Conservation (phyloP, 1,140 invertebrate genomes). For the Drosophila repleta region DNA sequence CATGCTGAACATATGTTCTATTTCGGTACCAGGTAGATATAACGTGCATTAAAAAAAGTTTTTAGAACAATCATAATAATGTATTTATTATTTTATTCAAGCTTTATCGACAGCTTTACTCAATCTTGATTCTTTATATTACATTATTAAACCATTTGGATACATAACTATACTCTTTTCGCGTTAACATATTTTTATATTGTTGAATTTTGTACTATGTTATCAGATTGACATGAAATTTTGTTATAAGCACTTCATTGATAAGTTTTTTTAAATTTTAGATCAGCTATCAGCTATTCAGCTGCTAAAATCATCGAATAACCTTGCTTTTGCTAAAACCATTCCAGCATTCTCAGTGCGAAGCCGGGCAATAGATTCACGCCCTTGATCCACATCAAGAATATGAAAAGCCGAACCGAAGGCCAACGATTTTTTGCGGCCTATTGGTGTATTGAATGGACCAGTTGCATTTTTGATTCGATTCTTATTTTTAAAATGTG, state of each 20-base stretch:
- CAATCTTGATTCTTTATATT: too few species aligned
- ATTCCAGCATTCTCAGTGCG: constrained; percentile 88
- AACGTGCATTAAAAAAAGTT: too few species aligned
- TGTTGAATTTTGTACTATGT: background rate
- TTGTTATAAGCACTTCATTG: background rate
- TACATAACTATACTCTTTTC: background rate
- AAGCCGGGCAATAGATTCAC: constrained; percentile 87
- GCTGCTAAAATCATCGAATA: constrained; percentile 86
- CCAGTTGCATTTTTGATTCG: background rate
- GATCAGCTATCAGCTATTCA: background rate
- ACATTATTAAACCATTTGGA: background rate
- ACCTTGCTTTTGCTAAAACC: constrained; percentile 87
- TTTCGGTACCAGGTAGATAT: too few species aligned
- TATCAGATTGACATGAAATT: background rate
- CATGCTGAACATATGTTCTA: too few species aligned
- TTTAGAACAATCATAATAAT: too few species aligned
- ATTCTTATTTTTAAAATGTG: constrained; percentile 2
- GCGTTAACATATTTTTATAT: background rate
- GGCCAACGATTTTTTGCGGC: constrained; percentile 24
- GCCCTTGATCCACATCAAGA: constrained; percentile 81
- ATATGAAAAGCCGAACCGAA: constrained; percentile 23
- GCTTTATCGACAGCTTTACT: too few species aligned
- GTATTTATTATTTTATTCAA: too few species aligned
- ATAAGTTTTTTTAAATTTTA: background rate
- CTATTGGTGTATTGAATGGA: constrained; percentile 31